These are phyloP conservation scores for Poecile atricapillus DNA, from an alignment of 2,113 vertebrate genomes.

Conservation along the genomic window DNA sequence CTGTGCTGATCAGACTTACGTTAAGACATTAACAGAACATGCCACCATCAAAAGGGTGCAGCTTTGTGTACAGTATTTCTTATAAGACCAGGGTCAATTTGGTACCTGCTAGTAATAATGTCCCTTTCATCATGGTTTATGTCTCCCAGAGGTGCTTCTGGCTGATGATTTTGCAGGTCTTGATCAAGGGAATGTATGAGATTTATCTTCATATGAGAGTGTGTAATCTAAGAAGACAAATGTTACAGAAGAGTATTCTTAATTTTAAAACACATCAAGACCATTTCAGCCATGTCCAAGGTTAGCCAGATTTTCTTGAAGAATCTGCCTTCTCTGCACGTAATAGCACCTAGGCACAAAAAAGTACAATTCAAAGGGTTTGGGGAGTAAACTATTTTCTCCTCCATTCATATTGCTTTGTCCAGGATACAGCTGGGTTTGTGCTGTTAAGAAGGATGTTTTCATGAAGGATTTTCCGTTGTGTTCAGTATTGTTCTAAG, in stretches of 20 bases:
- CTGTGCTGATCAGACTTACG: neutral
- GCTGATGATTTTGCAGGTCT: neutral
- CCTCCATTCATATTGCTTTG: neutral
- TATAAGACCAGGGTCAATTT: neutral
- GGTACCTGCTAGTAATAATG: neutral
- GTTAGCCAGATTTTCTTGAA: neutral
- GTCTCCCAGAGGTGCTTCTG: neutral
- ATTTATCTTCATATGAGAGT: neutral
- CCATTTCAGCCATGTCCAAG: neutral
- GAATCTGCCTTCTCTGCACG: fast-evolving
- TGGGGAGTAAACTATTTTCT: neutral
- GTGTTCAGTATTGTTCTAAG: neutral
- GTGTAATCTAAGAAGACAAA: neutral
- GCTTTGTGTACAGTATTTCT: neutral
- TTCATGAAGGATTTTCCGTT: neutral
- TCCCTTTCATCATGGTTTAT: neutral
- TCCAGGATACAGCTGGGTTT: neutral
- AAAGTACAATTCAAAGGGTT: neutral
- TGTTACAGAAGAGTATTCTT: neutral
- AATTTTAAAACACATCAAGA: neutral
- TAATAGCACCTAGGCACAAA: fast-evolving
- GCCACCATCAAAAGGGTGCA: fast-evolving
- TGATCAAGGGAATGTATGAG: neutral
- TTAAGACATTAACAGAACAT: neutral
- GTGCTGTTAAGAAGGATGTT: neutral